phyloP scores from a whole-genome alignment of 2,113 vertebrate species.

The Nesoenas mayeri region DNA sequence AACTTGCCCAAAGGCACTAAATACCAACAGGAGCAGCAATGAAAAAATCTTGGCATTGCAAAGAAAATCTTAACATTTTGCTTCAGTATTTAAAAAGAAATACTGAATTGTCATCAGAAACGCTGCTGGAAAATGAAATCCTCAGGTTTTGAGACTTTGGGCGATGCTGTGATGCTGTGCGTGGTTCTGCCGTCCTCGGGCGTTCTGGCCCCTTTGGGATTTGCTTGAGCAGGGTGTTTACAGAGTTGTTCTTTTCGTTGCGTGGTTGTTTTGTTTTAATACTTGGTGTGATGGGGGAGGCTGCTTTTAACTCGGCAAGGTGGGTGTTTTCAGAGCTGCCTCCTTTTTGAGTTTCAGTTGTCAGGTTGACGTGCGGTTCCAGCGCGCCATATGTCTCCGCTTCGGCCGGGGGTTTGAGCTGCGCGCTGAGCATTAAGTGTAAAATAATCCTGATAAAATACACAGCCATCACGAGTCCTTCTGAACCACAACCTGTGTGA shows the following conservation, averaged over 20 bases:
- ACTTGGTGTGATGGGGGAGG: neutral
- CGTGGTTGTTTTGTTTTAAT: neutral
- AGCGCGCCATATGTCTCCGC: neutral
- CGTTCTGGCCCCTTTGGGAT: neutral
- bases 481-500: neutral
- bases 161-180: accelerated
- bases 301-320: neutral
- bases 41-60: neutral
- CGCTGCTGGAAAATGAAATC: neutral
- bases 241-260: neutral
- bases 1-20: neutral
- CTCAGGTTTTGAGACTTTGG: neutral
- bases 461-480: neutral
- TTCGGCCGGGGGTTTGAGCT: neutral
- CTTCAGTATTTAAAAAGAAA: neutral
- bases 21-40: neutral
- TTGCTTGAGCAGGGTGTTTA: neutral
- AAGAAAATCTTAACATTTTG: slow-evolving; percentile 1
- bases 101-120: neutral
- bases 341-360: neutral
- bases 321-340: neutral
- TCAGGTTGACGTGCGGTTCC: neutral
- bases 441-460: neutral
- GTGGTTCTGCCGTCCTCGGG: neutral
- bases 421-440: neutral